These are phyloP conservation scores for Eustalomyia histrio DNA, from an alignment of 2,888 invertebrate genomes.

Conservation along the genomic window DNA sequence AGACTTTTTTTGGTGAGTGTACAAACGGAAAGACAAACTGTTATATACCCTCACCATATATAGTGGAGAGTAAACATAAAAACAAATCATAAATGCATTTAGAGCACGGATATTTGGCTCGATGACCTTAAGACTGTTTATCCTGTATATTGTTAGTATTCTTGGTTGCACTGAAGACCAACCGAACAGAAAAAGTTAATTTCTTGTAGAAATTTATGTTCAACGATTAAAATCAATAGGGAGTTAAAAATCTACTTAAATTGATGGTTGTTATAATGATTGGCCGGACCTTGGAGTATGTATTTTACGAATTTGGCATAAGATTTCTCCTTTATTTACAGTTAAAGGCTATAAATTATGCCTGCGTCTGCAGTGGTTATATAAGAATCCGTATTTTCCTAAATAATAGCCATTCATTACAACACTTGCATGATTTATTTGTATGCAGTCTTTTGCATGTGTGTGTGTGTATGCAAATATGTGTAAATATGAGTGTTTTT, in stretches of 20 bases:
- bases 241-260: slow-evolving; percentile 14
- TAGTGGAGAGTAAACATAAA: no score
- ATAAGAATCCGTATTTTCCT: slow-evolving; percentile 13
- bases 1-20: no score
- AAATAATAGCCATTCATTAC: neutral
- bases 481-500: neutral
- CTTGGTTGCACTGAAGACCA: no score
- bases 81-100: no score
- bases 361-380: neutral
- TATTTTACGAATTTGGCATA: neutral
- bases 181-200: neutral
- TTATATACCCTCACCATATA: no score
- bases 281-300: neutral
- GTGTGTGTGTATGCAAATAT: neutral
- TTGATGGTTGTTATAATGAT: slow-evolving; percentile 1
- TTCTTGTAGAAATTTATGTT: slow-evolving; percentile 22
- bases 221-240: slow-evolving; percentile 32
- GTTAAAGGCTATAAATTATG: neutral
- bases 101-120: no score
- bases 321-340: no score
- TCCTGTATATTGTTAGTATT: no score
- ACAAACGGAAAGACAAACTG: no score
- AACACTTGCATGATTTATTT: slow-evolving; percentile 27
- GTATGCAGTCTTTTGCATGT: neutral
- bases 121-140: no score